These are phyloP conservation scores for Hippotragus niger DNA, from an alignment of 2,113 vertebrate species.

Conservation along the genomic window DNA sequence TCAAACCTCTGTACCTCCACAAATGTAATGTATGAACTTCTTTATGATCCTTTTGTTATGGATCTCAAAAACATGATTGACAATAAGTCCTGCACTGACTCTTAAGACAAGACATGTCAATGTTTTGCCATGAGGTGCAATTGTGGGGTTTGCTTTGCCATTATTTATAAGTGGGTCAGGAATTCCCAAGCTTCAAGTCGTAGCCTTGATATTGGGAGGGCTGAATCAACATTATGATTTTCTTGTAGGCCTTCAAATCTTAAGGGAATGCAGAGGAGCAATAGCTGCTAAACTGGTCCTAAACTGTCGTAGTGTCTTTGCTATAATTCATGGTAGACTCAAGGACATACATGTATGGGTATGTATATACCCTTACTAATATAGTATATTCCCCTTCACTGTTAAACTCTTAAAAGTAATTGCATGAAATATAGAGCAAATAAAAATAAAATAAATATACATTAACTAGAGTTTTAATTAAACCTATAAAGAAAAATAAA, in stretches of 20 bases:
- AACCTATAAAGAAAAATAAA: slow-evolving; percentile 7
- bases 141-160: background rate
- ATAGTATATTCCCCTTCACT: background rate
- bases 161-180: background rate
- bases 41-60: background rate
- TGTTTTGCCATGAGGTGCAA: background rate
- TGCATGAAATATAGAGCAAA: background rate
- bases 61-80: background rate
- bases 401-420: background rate
- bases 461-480: background rate
- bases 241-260: background rate
- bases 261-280: background rate
- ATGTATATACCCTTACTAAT: background rate
- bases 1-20: background rate
- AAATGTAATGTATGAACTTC: background rate
- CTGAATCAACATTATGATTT: background rate
- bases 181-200: background rate
- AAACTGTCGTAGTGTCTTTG: background rate
- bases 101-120: background rate
- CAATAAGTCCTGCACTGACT: background rate
- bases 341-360: background rate
- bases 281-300: background rate
- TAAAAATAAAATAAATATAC: background rate
- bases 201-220: background rate
- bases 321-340: background rate